Evolutionary conservation across 2,888 invertebrate species (phyloP), one percentile per base, ranked within the genome.

Genomic region (Hirudinaria manillensis): DNA sequence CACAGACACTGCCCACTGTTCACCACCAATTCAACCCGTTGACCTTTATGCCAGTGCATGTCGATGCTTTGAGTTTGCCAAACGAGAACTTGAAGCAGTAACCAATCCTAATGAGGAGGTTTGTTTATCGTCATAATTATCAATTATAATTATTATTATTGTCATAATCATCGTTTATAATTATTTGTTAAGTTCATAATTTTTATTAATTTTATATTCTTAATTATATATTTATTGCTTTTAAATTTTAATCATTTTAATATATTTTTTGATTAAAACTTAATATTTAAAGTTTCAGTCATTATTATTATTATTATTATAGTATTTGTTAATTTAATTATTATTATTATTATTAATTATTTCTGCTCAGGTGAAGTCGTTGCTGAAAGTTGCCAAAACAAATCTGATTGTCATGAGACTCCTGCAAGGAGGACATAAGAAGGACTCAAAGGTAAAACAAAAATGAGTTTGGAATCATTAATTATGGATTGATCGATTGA

Each of bases 361-460:
- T 45, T 78, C 29, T 29, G 75, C 78, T 27, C 80, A 85, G 85
- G 80, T 83, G 73, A 81, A 82, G 77, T 80, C 82, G 83, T 89
- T 96, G 79, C 87, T 95, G 72, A 93, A 92, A 86, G 91, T 97
- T 79, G 91, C 93, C 61, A 97, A 97, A 88, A 94, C 93, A 0
- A 98, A 98, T 88, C 94, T 93, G 84, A 91, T 98, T 80, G 96
- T 97, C 21, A 89, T 95, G 86, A 95, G 94, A 86, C 87, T 98
- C 77, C 86, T 97, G 78, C 92, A 93, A 0, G 93, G 93, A 77
- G 97, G 96, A 13, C 95, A 96, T 85, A 93, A 93, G 85, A 90
- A 91, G 81, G 93, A 93, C 78, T 91, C 92, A 0, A 90, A 89
- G 77, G 89, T 36, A 36, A 3, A 29, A 36, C 10, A 36, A 3